phyloP scores from a whole-genome alignment of 2,797 vertebrate species.

The Lepus townsendii region DNA sequence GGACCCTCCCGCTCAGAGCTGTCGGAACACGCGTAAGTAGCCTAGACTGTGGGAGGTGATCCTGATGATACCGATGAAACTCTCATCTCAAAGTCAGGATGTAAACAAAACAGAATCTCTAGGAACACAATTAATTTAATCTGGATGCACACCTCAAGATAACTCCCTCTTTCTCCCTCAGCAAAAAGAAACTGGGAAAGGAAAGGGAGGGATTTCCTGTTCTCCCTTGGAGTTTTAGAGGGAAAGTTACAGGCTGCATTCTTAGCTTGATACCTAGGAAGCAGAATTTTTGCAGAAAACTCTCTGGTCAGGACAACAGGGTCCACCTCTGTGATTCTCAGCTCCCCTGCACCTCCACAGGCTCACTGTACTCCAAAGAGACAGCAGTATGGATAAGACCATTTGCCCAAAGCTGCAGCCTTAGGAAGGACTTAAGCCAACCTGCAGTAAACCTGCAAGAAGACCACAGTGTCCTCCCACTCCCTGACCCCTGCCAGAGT shows the following conservation, averaged over 20 bases:
- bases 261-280: not conserved
- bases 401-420: not conserved
- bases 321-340: not conserved
- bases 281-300: not conserved
- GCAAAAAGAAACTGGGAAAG: slow-evolving; percentile 24
- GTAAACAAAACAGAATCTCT: slow-evolving; percentile 85
- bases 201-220: not conserved
- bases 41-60: slow-evolving; percentile 85
- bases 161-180: slow-evolving; percentile 2
- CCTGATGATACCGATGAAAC: slow-evolving; percentile 89
- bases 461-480: not conserved
- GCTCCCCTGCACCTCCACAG: not conserved
- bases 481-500: not conserved
- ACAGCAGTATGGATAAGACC: not conserved
- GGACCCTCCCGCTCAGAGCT: slow-evolving; percentile 87
- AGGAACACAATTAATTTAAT: slow-evolving; percentile 87
- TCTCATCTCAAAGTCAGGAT: slow-evolving; percentile 82
- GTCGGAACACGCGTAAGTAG: slow-evolving; percentile 88
- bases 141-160: slow-evolving; percentile 76
- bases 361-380: not conserved
- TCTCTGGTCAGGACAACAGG: not conserved
- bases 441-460: not conserved
- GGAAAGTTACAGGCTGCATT: not conserved
- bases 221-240: not conserved
- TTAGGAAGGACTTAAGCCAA: not conserved